Percentiles rank a stretch among this genome's conserved stretches.
Evolutionary conservation across 2,888 invertebrate species (phyloP).

Genomic region (Atrina japonica): DNA sequence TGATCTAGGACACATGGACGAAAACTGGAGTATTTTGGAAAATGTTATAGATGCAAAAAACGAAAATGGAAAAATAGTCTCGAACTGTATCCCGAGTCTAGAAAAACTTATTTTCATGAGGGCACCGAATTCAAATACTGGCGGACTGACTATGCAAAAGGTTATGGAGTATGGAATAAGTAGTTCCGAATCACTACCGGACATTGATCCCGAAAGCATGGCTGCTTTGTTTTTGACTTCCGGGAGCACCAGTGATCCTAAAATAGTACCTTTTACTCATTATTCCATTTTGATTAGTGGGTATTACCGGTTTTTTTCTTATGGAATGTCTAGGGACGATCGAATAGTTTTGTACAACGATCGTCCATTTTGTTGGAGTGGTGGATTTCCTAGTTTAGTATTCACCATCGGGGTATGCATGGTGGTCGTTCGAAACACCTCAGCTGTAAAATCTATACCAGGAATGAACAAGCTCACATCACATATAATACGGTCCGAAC

Average conservation of each 20-base stretch:
- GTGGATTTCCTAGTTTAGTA: conserved; percentile 3
- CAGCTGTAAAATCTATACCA: too few relatives aligned
- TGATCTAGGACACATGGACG: too few relatives aligned
- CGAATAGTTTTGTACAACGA: conserved; percentile 8
- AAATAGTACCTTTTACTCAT: conserved; percentile 4
- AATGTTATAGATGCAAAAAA: not conserved
- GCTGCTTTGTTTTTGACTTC: conserved; percentile 24
- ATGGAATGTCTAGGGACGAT: not conserved
- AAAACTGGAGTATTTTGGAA: too few relatives aligned
- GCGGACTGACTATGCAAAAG: not conserved
- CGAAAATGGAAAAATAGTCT: not conserved
- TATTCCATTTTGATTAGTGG: too few relatives aligned
- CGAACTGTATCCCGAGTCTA: not conserved
- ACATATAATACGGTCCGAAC: not conserved
- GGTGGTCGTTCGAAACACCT: not conserved
- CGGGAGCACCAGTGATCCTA: conserved; percentile 18
- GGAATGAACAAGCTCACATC: too few relatives aligned
- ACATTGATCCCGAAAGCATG: conserved; percentile 1
- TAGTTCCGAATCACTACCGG: too few relatives aligned
- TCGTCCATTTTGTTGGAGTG: conserved; percentile 28
- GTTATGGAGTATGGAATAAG: too few relatives aligned
- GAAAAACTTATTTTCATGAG: not conserved
- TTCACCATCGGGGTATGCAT: not conserved
- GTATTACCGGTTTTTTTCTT: not conserved
- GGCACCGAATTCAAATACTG: not conserved